A percentile compares a stretch with the other conserved stretches of the same genome.
phyloP scores from a whole-genome alignment of 2,113 vertebrate species.

The Caloenas nicobarica region DNA sequence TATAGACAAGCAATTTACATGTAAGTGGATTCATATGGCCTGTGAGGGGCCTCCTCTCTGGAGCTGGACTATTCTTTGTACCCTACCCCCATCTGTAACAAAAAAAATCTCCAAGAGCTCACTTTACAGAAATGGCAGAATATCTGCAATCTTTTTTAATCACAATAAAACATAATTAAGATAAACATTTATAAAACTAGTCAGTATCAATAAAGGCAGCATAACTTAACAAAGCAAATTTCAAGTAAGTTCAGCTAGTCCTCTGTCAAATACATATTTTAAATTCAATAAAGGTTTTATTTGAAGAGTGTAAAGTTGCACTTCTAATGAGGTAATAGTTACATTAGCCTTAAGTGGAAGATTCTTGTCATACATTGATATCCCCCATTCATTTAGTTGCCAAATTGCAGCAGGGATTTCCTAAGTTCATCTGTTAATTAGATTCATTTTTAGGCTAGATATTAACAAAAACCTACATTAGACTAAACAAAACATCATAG shows the following conservation, averaged over 20 bases:
- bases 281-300: slow-evolving; percentile 54
- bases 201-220: slow-evolving; percentile 68
- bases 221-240: slow-evolving; percentile 57
- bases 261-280: slow-evolving; percentile 48
- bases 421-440: slow-evolving; percentile 76
- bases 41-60: slow-evolving; percentile 72
- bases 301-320: slow-evolving; percentile 51
- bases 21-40: slow-evolving; percentile 89
- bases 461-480: slow-evolving; percentile 66
- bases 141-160: slow-evolving; percentile 72
- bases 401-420: slow-evolving; percentile 73
- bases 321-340: slow-evolving; percentile 72
- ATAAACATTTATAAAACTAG: slow-evolving; percentile 75
- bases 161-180: slow-evolving; percentile 71
- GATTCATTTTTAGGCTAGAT: slow-evolving; percentile 63
- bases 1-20: slow-evolving; percentile 90
- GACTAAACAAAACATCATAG: slow-evolving; percentile 74
- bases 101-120: slow-evolving; percentile 36
- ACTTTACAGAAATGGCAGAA: slow-evolving; percentile 66
- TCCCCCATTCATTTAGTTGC: slow-evolving; percentile 54
- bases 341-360: slow-evolving; percentile 64
- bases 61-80: slow-evolving; percentile 59
- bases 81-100: slow-evolving; percentile 27
- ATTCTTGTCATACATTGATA: slow-evolving; percentile 66
- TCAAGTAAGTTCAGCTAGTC: slow-evolving; percentile 30